Percentiles rank a stretch among this genome's conserved stretches.
phyloP scores from a whole-genome alignment of 2,113 vertebrate species.

The Cichladusa arquata region DNA sequence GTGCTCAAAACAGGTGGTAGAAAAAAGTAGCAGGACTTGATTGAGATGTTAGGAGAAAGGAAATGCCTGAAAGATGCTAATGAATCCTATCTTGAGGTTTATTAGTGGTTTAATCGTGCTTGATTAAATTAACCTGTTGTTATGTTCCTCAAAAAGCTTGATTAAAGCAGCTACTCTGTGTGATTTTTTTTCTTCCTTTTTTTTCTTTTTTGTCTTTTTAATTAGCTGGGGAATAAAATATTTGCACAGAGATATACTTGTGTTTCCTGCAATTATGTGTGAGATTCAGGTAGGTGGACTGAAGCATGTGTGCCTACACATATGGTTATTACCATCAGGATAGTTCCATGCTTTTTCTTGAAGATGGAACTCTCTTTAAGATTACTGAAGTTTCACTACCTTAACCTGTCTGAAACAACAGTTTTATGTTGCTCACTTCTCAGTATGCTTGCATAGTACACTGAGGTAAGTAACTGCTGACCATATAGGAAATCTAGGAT shows the following conservation, averaged over 20 bases:
- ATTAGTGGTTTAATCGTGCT: neutral
- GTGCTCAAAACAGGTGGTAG: neutral
- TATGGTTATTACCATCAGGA: neutral
- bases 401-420: neutral
- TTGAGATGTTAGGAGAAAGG: neutral
- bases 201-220: neutral
- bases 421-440: neutral
- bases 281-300: neutral
- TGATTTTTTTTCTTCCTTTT: neutral
- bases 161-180: neutral
- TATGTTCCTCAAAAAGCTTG: neutral
- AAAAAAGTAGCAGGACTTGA: neutral
- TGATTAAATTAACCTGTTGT: neutral
- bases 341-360: neutral
- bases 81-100: neutral
- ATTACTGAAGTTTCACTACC: neutral
- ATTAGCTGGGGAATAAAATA: neutral
- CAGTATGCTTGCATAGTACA: neutral
- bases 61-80: neutral
- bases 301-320: neutral
- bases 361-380: neutral
- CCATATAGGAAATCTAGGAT: neutral
- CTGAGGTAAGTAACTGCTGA: neutral
- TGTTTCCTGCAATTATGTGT: neutral
- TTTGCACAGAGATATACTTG: neutral